These are phyloP conservation scores for Trachythela sp. DNA, from an alignment of 64 coral and sea anemone species.

Conservation along the genomic window DNA sequence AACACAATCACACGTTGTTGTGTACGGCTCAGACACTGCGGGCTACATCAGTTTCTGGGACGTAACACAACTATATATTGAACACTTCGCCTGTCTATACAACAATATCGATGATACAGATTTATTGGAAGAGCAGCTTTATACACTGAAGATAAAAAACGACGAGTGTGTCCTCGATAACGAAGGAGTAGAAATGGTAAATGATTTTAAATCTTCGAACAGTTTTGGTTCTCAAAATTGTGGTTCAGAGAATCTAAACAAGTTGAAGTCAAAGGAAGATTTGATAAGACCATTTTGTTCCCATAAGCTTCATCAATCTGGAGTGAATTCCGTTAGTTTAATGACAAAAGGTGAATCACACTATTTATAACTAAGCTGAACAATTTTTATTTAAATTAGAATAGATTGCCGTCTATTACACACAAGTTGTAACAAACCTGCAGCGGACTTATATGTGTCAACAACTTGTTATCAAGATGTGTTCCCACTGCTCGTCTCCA, in stretches of 20 bases:
- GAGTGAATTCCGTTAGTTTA: slow-evolving; percentile 69
- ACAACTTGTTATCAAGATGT: no score
- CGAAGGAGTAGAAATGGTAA: neutral
- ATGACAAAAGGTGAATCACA: slow-evolving; percentile 22
- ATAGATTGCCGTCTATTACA: no score
- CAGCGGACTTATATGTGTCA: no score
- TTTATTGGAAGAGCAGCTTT: no score
- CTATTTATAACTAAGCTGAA: neutral
- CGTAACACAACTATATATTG: slow-evolving; percentile 46
- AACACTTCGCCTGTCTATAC: neutral
- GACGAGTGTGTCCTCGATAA: no score
- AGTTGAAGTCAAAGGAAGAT: slow-evolving; percentile 52
- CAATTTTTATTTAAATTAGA: neutral
- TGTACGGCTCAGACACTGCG: slow-evolving; percentile 83
- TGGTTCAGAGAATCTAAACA: neutral
- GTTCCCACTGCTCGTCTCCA: no score
- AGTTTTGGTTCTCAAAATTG: neutral
- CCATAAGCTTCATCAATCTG: slow-evolving; percentile 67
- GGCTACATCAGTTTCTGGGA: slow-evolving; percentile 79
- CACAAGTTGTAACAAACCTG: no score
- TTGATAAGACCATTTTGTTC: slow-evolving; percentile 39
- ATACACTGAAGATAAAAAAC: no score
- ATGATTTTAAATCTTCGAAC: neutral
- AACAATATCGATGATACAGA: neutral
- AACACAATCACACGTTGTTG: slow-evolving; percentile 32